These are phyloP conservation scores for Empidonax traillii DNA, from an alignment of 2,113 vertebrate genomes.

Conservation along the genomic window DNA sequence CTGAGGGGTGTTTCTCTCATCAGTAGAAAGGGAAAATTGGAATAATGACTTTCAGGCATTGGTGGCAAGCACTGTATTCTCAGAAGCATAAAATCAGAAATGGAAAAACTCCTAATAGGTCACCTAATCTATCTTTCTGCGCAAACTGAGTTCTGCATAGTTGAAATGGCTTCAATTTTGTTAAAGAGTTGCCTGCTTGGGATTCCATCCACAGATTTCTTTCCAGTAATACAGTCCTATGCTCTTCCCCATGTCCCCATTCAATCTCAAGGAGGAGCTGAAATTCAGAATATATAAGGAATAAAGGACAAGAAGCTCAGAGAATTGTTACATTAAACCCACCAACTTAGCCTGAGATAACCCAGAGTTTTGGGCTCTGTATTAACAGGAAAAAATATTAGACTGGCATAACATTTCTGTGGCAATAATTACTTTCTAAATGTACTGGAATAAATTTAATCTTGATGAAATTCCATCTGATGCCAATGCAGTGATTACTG, in stretches of 20 bases:
- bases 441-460: conserved; percentile 10
- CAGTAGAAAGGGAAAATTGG: conserved; percentile 37
- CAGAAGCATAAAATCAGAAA: conserved; percentile 59
- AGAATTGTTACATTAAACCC: neutral
- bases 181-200: neutral
- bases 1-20: conserved; percentile 46
- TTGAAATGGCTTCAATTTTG: neutral
- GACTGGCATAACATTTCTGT: neutral
- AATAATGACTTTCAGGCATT: conserved; percentile 67
- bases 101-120: conserved; percentile 51
- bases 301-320: neutral
- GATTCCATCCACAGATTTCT: conserved; percentile 4
- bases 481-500: neutral
- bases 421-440: conserved; percentile 44
- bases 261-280: neutral
- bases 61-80: conserved; percentile 54
- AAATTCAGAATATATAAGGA: neutral
- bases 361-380: neutral
- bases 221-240: neutral
- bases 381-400: conserved; percentile 6
- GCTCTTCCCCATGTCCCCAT: neutral
- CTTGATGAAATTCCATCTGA: conserved; percentile 18
- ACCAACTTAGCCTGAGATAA: neutral
- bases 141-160: neutral
- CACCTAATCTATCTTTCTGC: conserved; percentile 42